Evolutionary conservation across 2,113 vertebrate genomes (phyloP), one percentile per base, ranked within the genome.

Genomic region (Sterna hirundo): DNA sequence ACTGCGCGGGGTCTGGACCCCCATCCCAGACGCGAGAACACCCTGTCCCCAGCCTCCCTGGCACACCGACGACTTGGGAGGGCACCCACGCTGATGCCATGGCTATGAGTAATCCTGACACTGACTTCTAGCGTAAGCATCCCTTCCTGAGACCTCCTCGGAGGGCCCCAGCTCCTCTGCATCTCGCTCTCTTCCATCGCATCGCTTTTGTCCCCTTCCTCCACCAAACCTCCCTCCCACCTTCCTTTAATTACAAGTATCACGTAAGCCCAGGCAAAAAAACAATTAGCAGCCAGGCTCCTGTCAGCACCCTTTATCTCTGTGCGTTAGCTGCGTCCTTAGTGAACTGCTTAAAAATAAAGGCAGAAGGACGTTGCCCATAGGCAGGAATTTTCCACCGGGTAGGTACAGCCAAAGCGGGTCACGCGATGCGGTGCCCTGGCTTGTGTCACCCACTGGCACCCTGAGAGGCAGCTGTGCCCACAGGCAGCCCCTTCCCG

Each of bases 221-320:
- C 22, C 36, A 10, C n/a, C 70, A 42, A 25, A 5, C 3, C 14
- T 57, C 14, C 11, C 17, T 71, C 49, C 65, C 65, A 40, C 69
- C 64, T 71, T 27, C 55, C n/a, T 80, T 69, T 76, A 70, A 55
- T 66, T 91, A 84, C 86, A 74, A 66, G 47, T 34, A 84, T 32
- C 80, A 61, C n/a, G 66, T 74, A 87, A 86, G 49, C 15, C 17
- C 62, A 71, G 54, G 91, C 72, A 71, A 60, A 88, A 64, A 5
- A 57, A 86, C 62, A 86, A 6, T 61, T 38, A 80, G 90, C 86
- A 96, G 95, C 88, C 93, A 97, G 88, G 44, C 40, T 97, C 61
- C 91, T 96, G 66, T 97, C 95, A 95, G 92, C 96, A 88, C 79
- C 91, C 36, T 30, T 93, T 97, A 97, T 96, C 96, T 97, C 90